These are phyloP conservation scores for Trachops cirrhosus DNA, from an alignment of 2,797 vertebrate genomes.

Conservation along the genomic window DNA sequence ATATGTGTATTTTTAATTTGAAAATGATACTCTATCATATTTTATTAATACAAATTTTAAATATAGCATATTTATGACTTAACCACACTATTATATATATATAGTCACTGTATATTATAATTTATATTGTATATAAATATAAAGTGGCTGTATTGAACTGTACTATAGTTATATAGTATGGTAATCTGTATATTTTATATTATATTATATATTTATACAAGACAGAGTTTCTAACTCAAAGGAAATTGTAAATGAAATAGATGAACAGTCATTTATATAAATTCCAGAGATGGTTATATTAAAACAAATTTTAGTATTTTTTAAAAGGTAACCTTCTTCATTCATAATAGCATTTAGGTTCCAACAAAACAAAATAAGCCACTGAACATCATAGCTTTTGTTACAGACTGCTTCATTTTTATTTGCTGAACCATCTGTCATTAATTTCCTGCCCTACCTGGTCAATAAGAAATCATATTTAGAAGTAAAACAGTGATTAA, in stretches of 20 bases:
- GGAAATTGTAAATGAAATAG: slow-evolving; percentile 2
- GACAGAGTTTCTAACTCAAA: background rate
- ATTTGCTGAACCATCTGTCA: slow-evolving; percentile 48
- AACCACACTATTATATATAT: background rate
- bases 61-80: background rate
- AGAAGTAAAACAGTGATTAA: slow-evolving; percentile 68
- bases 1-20: background rate
- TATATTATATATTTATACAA: slow-evolving; percentile 24
- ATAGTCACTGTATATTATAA: background rate
- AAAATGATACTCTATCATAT: background rate
- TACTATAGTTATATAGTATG: background rate
- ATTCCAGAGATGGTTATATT: slow-evolving; percentile 4
- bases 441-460: slow-evolving; percentile 67
- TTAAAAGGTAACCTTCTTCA: background rate
- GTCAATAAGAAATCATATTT: slow-evolving; percentile 62
- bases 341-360: background rate
- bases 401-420: slow-evolving; percentile 49
- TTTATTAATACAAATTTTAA: background rate
- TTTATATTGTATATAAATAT: slow-evolving; percentile 14
- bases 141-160: background rate
- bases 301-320: slow-evolving; percentile 27
- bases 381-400: slow-evolving; percentile 13
- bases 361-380: background rate
- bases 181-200: slow-evolving; percentile 9
- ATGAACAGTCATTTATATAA: slow-evolving; percentile 2